Percentiles rank a stretch among this genome's conserved stretches.
These are phyloP conservation scores for Microtus oregoni DNA, from an alignment of 2,113 vertebrate species.

Conservation along the genomic window DNA sequence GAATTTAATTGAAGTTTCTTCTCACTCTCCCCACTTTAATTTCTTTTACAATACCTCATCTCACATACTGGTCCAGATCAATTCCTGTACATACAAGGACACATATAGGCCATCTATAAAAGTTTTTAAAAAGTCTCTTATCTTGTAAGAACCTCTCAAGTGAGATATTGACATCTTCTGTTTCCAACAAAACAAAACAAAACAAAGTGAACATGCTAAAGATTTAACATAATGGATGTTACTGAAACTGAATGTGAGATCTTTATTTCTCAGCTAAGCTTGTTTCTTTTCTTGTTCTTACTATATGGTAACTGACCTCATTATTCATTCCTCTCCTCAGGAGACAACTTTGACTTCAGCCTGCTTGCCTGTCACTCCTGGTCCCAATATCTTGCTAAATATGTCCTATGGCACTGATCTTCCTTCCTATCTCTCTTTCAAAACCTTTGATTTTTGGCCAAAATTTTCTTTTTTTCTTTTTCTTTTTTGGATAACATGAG, in stretches of 20 bases:
- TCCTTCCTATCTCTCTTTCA: not conserved
- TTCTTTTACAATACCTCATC: not conserved
- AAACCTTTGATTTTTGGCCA: not conserved
- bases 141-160: not conserved
- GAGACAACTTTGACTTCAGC: not conserved
- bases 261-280: not conserved
- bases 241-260: not conserved
- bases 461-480: not conserved
- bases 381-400: not conserved
- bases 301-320: conserved; percentile 22
- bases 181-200: no score
- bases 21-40: not conserved
- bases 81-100: not conserved
- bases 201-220: not conserved
- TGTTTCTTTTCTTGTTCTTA: not conserved
- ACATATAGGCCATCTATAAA: not conserved
- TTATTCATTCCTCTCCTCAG: conserved; percentile 24
- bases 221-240: not conserved
- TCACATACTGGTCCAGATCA: not conserved
- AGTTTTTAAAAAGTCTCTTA: not conserved
- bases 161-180: not conserved
- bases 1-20: not conserved
- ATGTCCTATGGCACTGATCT: not conserved
- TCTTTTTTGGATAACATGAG: no score
- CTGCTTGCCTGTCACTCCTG: not conserved